A percentile compares a stretch with the other conserved stretches of the same genome.
These are phyloP conservation scores for Palythoa grandiflora DNA, from an alignment of 92 coral and sea anemone species.

Conservation along the genomic window DNA sequence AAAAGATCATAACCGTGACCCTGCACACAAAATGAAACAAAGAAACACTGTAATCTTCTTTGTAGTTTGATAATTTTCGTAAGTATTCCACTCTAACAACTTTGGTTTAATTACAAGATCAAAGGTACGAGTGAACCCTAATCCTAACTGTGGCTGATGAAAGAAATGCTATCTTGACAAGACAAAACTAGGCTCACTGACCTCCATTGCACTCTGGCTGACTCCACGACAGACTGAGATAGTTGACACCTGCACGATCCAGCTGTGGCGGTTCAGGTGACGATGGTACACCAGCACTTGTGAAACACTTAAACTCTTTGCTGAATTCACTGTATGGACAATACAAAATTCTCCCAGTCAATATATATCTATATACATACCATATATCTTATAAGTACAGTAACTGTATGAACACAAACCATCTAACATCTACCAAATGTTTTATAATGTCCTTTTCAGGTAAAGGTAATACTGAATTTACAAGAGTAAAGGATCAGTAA, in stretches of 20 bases:
- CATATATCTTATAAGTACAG: too few relatives aligned
- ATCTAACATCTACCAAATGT: too few relatives aligned
- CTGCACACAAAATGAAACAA: too few relatives aligned
- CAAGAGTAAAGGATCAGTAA: too few relatives aligned
- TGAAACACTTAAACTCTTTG: conserved; percentile 74
- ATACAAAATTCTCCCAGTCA: not conserved
- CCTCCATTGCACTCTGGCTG: conserved; percentile 96
- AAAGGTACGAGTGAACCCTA: not conserved
- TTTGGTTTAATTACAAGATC: too few relatives aligned
- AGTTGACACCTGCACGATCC: conserved; percentile 78
- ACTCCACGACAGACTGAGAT: conserved; percentile 79
- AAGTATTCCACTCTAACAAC: too few relatives aligned
- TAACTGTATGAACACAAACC: too few relatives aligned
- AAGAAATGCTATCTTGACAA: not conserved
- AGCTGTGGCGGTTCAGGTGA: conserved; percentile 83
- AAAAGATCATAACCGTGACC: too few relatives aligned
- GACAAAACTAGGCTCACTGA: conserved; percentile 13
- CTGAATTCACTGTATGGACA: conserved; percentile 80
- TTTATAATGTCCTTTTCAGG: too few relatives aligned
- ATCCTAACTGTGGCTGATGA: not conserved
- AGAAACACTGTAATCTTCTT: too few relatives aligned
- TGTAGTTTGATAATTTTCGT: too few relatives aligned
- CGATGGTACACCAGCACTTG: conserved; percentile 95
- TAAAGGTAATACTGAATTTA: too few relatives aligned
- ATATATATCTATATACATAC: not conserved